phyloP scores from a whole-genome alignment of 2,113 vertebrate genomes.

The Nothoprocta perdicaria region DNA sequence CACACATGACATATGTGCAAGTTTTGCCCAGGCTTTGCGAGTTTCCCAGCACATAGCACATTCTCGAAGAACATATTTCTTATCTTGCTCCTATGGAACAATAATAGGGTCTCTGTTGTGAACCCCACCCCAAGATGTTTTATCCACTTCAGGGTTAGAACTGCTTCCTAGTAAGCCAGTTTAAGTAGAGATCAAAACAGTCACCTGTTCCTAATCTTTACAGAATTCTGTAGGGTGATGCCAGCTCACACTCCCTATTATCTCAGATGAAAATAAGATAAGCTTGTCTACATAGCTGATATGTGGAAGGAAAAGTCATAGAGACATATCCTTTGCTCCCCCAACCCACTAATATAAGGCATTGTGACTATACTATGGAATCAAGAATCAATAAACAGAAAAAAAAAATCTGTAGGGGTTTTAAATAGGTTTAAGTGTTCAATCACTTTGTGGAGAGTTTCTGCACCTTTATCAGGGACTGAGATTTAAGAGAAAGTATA shows the following conservation, averaged over 20 bases:
- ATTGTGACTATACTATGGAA: background rate
- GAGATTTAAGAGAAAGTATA: background rate
- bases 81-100: background rate
- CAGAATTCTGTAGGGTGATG: background rate
- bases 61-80: background rate
- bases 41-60: background rate
- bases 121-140: background rate
- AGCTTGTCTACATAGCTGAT: background rate
- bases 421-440: background rate
- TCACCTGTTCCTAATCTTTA: background rate
- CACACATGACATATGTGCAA: background rate
- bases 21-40: background rate
- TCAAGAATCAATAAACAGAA: background rate
- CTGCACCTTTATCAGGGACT: background rate
- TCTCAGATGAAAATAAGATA: background rate
- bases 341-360: background rate
- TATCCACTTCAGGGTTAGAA: background rate
- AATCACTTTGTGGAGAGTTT: background rate
- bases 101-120: background rate
- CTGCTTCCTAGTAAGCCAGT: background rate
- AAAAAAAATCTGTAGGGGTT: background rate
- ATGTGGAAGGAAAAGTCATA: background rate
- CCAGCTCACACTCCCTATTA: background rate
- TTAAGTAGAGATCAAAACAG: background rate
- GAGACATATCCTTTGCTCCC: background rate